Evolutionary conservation across 2,113 vertebrate species (phyloP).

Genomic region (Potamarius usumacintae): DNA sequence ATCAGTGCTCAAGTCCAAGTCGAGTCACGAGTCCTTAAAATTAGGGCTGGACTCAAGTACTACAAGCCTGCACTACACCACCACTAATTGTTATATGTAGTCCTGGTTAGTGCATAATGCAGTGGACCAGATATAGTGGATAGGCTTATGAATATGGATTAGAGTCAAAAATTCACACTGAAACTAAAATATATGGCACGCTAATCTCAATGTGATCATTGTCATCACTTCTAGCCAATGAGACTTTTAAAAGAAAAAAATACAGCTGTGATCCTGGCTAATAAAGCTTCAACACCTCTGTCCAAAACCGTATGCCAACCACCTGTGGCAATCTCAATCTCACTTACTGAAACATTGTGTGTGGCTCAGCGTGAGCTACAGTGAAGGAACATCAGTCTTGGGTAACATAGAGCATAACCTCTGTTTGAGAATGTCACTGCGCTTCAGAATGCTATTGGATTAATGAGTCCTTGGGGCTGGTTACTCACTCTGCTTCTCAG

Average conservation of each 20-base stretch:
- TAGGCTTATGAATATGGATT: background rate
- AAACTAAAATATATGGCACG: background rate
- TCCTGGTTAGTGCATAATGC: background rate
- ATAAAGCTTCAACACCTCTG: constrained; percentile 11
- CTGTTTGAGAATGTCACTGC: constrained; percentile 51
- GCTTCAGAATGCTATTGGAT: constrained; percentile 47
- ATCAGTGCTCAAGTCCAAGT: too few species aligned
- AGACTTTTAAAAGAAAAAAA: background rate
- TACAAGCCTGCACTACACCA: too few species aligned
- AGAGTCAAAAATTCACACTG: background rate
- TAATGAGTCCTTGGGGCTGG: constrained; percentile 56
- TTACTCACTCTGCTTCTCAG: constrained; percentile 43
- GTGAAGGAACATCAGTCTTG: constrained; percentile 36
- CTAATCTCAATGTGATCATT: background rate
- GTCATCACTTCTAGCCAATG: background rate
- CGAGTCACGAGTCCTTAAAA: too few species aligned
- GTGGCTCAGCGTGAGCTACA: constrained; percentile 3
- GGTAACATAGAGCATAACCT: constrained; percentile 20
- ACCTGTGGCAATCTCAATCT: background rate
- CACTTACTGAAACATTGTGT: background rate
- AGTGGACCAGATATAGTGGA: background rate
- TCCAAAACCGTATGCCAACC: constrained; percentile 11
- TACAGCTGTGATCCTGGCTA: background rate
- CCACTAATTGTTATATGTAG: background rate
- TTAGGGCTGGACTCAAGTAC: too few species aligned